Base-by-base conservation (phyloP, 1,140 invertebrate genomes). In the Leptopilina boulardi region DNA sequence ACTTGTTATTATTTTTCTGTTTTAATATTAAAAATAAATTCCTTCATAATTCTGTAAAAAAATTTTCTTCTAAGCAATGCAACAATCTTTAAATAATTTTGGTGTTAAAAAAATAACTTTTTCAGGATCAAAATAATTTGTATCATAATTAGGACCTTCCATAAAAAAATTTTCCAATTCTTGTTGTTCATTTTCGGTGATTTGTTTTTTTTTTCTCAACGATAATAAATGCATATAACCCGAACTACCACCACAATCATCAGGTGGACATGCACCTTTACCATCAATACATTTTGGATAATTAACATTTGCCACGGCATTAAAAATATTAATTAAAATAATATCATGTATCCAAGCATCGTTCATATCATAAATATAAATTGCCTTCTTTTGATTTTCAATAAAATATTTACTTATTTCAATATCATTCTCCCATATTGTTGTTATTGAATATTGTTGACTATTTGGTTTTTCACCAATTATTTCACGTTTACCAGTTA, bases 341-440 rank as follows among this genome's bases (percentile, higher is more conserved):
- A 71, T 21, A 6, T 71, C 41, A n/a, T 71, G 70, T 6, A 15
- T 13, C 70, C 70, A 71, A 41, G 5, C 41, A 42, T 71, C 70
- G 5, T 38, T 38, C 18, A 71, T 41, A 19, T 71, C 70, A 71
- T 71, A 71, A n/a, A 18, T 38, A 38, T 70, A 70, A 70, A 34
- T 30, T 6, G 66, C 66, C 26, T 26, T 34, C 10, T 10, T n/a
- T 11, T 34, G 21, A 34, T 11, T n/a, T 2, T n/a, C 15, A 11
- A n/a, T 15, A 38, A 71, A 41, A 71, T 44, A 71, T 42, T 71
- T 38, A 0, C 8, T 5, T 15, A 71, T 71, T n/a, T 71, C 15
- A 2, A 21, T 38, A 44, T 71, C 38, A 15, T 44, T n/a, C 15
- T 44, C 42, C 42, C 11, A 44, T 11, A 44, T 15, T 44, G 42